Conservation (phyloP, 30 jellyfish, hydroid and myxozoan species). For the Mastigias papua region DNA sequence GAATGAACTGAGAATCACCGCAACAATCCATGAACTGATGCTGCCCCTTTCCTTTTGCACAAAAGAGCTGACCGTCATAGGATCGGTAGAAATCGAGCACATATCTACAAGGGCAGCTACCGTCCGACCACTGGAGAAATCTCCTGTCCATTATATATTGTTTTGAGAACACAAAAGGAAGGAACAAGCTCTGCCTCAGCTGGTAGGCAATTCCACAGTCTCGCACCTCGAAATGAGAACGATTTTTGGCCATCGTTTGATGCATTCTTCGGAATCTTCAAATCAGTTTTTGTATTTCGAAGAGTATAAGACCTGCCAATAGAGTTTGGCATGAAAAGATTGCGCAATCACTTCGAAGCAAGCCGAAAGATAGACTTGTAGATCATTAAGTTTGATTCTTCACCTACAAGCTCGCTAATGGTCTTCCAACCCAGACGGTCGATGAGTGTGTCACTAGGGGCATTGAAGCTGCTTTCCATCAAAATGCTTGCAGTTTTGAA, state of each 20-base stretch:
- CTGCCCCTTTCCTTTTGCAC: neutral
- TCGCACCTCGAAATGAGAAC: too few relatives aligned
- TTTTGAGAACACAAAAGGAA: too few relatives aligned
- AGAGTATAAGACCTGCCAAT: too few relatives aligned
- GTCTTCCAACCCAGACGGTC: neutral
- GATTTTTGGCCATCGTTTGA: too few relatives aligned
- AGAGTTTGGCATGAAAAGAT: too few relatives aligned
- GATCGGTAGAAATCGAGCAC: neutral
- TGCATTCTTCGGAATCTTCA: too few relatives aligned
- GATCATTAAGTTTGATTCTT: neutral
- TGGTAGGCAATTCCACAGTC: too few relatives aligned
- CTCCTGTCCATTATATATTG: neutral
- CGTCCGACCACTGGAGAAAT: neutral
- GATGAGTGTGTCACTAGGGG: neutral
- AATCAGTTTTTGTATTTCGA: too few relatives aligned
- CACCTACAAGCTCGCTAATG: neutral
- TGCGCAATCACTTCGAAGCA: too few relatives aligned
- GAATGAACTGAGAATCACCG: neutral
- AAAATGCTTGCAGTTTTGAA: neutral
- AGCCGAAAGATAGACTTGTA: too few relatives aligned
- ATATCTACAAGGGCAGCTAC: constrained; percentile 3
- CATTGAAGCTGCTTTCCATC: neutral
- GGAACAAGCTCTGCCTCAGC: too few relatives aligned
- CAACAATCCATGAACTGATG: neutral
- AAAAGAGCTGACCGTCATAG: neutral